These are phyloP conservation scores for Cyanoliseus patagonus DNA, from an alignment of 2,113 vertebrate genomes.

Conservation along the genomic window DNA sequence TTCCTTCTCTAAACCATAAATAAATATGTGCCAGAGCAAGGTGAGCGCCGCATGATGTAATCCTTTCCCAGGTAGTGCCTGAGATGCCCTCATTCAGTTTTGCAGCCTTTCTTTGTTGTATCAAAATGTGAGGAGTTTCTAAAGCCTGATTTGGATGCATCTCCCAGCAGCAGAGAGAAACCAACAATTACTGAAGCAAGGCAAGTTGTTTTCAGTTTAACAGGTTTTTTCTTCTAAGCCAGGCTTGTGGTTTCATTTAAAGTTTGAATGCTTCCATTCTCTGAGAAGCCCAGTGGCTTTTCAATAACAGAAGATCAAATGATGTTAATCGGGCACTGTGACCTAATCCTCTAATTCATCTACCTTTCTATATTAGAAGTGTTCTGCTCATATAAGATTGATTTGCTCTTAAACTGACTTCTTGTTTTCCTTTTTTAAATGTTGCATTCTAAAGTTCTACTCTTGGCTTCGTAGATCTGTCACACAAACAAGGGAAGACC, in stretches of 20 bases:
- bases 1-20: neutral
- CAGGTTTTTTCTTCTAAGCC: constrained; percentile 36
- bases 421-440: neutral
- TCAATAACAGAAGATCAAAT: constrained; percentile 78
- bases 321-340: constrained; percentile 63
- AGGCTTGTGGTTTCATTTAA: constrained; percentile 74
- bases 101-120: neutral
- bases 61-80: neutral
- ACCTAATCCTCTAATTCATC: constrained; percentile 74
- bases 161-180: constrained; percentile 26
- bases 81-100: neutral
- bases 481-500: neutral
- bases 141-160: constrained; percentile 39
- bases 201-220: constrained; percentile 59
- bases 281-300: constrained; percentile 64
- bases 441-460: neutral
- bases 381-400: constrained; percentile 42
- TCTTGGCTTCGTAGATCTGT: neutral
- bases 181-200: constrained; percentile 37
- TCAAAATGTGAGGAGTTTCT: neutral
- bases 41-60: neutral
- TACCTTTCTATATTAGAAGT: constrained; percentile 73
- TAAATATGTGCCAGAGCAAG: neutral
- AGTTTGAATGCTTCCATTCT: constrained; percentile 52
- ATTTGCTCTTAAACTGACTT: constrained; percentile 59